Percentiles rank a stretch among this genome's conserved stretches.
phyloP scores from a whole-genome alignment of 2,888 invertebrate genomes.

The Agrochola lota region DNA sequence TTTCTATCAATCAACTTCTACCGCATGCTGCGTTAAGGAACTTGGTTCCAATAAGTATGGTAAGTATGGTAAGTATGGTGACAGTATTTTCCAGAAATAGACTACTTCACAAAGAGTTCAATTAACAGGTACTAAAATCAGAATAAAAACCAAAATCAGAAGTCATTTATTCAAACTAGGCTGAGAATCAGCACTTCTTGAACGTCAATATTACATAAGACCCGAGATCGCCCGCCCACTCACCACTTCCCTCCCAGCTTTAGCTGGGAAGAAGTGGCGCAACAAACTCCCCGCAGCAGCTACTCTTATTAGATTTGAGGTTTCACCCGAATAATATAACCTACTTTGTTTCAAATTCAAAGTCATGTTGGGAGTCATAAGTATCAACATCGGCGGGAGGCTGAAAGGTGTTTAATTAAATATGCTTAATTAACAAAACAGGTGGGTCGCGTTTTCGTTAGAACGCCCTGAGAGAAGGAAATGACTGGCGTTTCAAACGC shows the following conservation, averaged over 20 bases:
- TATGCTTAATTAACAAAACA: conserved; percentile 66
- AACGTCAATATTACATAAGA: background rate
- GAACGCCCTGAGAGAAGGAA: conserved; percentile 46
- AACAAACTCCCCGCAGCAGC: background rate
- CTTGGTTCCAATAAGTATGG: background rate
- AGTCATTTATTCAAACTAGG: background rate
- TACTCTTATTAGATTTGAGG: background rate
- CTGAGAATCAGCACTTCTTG: background rate
- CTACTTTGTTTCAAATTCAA: conserved; percentile 27
- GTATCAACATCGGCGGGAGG: conserved; percentile 26
- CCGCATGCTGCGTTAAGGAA: too few species aligned
- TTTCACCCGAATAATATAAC: background rate
- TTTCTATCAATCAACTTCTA: too few species aligned
- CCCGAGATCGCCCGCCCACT: background rate
- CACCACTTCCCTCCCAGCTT: background rate
- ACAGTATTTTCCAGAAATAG: background rate
- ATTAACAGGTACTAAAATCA: background rate
- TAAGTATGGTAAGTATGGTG: background rate
- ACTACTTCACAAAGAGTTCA: background rate
- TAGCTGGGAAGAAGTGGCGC: background rate
- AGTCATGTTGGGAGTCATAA: conserved; percentile 14
- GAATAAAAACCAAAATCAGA: background rate
- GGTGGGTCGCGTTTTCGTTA: conserved; percentile 44
- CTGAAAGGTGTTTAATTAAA: conserved; percentile 67
- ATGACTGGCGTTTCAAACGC: background rate